A percentile compares a stretch with the other conserved stretches of the same genome.
phyloP scores from a whole-genome alignment of 2,113 vertebrate species.

The Petrocephalus microphthalmus region DNA sequence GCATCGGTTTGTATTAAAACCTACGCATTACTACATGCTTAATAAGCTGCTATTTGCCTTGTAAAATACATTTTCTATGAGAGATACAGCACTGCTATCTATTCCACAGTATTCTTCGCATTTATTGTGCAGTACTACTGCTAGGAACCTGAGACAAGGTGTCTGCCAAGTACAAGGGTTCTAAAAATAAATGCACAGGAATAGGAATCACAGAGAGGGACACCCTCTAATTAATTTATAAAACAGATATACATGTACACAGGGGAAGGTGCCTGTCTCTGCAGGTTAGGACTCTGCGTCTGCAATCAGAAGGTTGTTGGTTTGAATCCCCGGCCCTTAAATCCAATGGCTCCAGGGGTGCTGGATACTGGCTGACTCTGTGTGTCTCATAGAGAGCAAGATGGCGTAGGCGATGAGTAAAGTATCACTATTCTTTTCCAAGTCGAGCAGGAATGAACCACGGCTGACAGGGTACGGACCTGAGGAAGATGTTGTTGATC shows the following conservation, averaged over 20 bases:
- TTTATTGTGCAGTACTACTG: neutral
- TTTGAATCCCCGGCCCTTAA: neutral
- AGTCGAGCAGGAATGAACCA: neutral
- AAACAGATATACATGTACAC: neutral
- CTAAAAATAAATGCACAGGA: neutral
- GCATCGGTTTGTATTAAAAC: neutral
- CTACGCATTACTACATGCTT: neutral
- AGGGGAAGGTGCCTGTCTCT: neutral
- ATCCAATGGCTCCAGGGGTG: neutral
- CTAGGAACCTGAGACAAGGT: neutral
- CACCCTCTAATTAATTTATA: neutral
- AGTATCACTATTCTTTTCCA: neutral
- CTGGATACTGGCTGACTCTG: neutral
- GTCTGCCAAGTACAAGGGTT: neutral
- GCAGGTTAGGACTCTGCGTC: neutral
- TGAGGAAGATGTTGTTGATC: constrained; percentile 90
- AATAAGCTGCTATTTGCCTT: neutral
- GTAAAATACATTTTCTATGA: neutral
- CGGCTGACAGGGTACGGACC: constrained; percentile 47
- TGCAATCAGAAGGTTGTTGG: neutral
- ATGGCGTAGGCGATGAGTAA: neutral
- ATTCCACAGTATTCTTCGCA: neutral
- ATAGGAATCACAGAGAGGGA: neutral
- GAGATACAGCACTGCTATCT: neutral
- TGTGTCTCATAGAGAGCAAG: neutral